A percentile compares a stretch with the other conserved stretches of the same genome.
These are phyloP conservation scores for Plestiodon gilberti DNA, from an alignment of 2,113 vertebrate species.

Conservation along the genomic window DNA sequence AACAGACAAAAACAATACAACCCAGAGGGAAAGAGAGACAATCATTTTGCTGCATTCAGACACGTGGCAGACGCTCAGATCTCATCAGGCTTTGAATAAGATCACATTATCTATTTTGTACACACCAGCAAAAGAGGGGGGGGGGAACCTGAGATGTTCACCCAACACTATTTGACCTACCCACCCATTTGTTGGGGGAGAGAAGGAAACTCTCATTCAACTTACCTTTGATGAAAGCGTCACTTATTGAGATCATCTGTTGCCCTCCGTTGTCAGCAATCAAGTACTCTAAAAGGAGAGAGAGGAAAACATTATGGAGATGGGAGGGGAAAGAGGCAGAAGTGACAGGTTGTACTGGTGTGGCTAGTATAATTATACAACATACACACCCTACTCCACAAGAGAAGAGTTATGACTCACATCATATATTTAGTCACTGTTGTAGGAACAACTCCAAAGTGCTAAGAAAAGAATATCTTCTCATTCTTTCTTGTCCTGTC, in stretches of 20 bases:
- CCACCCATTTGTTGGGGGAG: background rate
- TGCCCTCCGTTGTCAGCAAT: constrained; percentile 93
- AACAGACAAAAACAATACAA: background rate
- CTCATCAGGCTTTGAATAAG: background rate
- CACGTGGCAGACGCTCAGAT: background rate
- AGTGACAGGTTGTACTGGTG: constrained; percentile 60
- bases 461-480: constrained; percentile 55
- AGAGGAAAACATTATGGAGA: constrained; percentile 59
- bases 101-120: too few relatives aligned
- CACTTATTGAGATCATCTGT: constrained; percentile 92
- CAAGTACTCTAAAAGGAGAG: constrained; percentile 84
- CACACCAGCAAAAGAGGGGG: background rate
- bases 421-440: constrained; percentile 50
- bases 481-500: constrained; percentile 42
- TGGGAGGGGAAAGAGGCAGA: constrained; percentile 60
- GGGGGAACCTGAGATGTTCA: background rate
- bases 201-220: background rate
- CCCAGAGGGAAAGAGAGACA: background rate
- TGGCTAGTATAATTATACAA: constrained; percentile 59
- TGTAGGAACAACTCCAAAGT: constrained; percentile 56
- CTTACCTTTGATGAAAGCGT: constrained; percentile 98
- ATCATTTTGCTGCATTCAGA: background rate
- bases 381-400: constrained; percentile 67
- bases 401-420: constrained; percentile 59
- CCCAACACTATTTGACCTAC: background rate